Conservation (phyloP, 2,113 vertebrate genomes). For the Dromas ardeola region DNA sequence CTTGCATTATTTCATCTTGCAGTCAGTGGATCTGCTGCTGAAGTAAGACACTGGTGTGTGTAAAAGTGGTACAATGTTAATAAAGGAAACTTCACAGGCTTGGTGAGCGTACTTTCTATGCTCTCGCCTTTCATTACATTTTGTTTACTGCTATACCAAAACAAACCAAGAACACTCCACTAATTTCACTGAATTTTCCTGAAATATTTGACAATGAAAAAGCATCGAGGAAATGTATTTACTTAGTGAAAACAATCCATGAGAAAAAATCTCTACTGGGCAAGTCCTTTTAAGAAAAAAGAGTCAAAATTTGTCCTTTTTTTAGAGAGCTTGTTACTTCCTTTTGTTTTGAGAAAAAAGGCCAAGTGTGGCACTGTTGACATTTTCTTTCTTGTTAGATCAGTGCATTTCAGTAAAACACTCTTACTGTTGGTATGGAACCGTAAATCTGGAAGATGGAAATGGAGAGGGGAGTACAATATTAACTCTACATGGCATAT, state of each 20-base stretch:
- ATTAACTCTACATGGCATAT: background rate
- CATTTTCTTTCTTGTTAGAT: background rate
- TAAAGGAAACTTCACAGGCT: background rate
- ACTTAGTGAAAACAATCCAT: background rate
- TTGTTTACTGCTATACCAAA: background rate
- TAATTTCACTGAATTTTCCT: background rate
- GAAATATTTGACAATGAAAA: background rate
- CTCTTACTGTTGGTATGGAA: background rate
- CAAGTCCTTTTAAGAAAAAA: background rate
- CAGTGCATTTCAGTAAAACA: background rate
- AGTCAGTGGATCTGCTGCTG: background rate
- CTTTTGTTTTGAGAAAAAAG: background rate
- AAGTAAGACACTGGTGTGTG: background rate
- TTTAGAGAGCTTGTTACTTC: background rate
- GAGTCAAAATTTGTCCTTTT: background rate
- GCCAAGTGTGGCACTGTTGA: background rate
- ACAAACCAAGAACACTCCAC: background rate
- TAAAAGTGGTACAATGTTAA: background rate
- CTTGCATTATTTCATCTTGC: background rate
- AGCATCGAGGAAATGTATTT: background rate
- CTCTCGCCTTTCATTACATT: background rate
- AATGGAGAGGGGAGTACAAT: background rate
- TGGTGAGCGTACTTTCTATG: background rate
- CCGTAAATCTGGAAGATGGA: background rate
- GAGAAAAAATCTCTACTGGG: background rate